Evolutionary conservation across 2,113 vertebrate species (phyloP), one percentile per base, ranked within the genome.

Genomic region (Sander lucioperca): DNA sequence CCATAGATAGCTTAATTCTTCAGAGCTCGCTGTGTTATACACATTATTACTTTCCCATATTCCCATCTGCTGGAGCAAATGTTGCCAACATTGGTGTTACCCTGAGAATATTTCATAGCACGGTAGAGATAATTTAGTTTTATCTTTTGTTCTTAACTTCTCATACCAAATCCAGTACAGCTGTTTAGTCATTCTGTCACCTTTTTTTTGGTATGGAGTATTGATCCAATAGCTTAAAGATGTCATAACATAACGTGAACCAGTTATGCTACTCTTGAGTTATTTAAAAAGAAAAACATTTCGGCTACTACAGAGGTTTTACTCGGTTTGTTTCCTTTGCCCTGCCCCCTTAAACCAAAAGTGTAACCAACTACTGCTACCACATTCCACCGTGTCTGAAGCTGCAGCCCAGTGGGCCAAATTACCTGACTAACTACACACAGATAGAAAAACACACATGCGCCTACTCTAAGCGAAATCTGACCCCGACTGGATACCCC

Each of bases 361-460:
- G 66, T 77, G 70, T 68, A 84, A 84, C 78, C 65, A 50, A 61
- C 83, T 73, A 73, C 83, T 6, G 50, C 59, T 33, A 76, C 79
- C 78, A 59, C 91, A 93, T 92, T 91, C 92, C 87, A 82, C 56
- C 61, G 59, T 59, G 85, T 86, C 89, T 88, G 81, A 89, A 76
- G 65, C 86, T 82, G 86, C 78, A 91, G 82, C 88, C 82, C 74
- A 80, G 72, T 82, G 30, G 77, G 74, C 82, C 83, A 89, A 92
- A 92, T 93, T 92, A 94, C 91, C 93, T 86, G 81, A 83, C 74
- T 68, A 62, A 84, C 82, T 64, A 64, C 71, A 61, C 25, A 61
- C 45, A 87, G 48, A 72, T 64, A 43, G 13, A 67, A 39, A 80
- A 71, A 86, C 69, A 83, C 77, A 86, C 77, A 78, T 25, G 53